Conservation (phyloP, 2,113 vertebrate genomes). For the Neomonachus schauinslandi region DNA sequence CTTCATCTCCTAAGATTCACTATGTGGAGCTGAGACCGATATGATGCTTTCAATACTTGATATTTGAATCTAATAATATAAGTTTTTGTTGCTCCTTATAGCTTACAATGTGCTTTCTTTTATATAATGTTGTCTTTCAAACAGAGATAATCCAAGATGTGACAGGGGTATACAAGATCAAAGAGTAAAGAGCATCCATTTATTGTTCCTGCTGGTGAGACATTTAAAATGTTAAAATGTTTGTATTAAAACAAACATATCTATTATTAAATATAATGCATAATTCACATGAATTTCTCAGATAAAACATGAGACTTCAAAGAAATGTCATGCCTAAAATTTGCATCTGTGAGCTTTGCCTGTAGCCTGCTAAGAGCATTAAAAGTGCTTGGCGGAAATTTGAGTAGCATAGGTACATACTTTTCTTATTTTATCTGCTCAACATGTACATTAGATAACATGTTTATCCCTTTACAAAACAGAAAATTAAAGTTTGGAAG, state of each 20-base stretch:
- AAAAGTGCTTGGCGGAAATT: neutral
- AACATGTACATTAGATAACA: neutral
- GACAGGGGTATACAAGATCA: neutral
- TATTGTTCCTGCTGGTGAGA: neutral
- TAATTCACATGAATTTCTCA: constrained; percentile 39
- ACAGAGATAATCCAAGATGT: neutral
- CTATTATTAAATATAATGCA: constrained; percentile 56
- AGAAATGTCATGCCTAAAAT: constrained; percentile 2
- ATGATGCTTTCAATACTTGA: neutral
- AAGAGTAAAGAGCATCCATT: neutral
- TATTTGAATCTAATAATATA: neutral
- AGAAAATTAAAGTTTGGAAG: neutral
- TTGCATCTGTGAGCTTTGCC: neutral
- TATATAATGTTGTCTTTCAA: constrained; percentile 2
- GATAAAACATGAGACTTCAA: constrained; percentile 44
- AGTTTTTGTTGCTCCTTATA: neutral
- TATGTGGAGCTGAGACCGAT: neutral
- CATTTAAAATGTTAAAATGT: constrained; percentile 45
- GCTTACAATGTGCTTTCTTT: constrained; percentile 33
- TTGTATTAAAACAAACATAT: constrained; percentile 52
- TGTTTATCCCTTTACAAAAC: neutral
- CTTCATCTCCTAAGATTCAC: neutral
- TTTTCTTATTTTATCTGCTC: neutral
- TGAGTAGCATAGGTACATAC: neutral
- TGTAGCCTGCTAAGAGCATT: neutral